phyloP scores from a whole-genome alignment of 2,797 vertebrate genomes.

The Tragelaphus eurycerus region DNA sequence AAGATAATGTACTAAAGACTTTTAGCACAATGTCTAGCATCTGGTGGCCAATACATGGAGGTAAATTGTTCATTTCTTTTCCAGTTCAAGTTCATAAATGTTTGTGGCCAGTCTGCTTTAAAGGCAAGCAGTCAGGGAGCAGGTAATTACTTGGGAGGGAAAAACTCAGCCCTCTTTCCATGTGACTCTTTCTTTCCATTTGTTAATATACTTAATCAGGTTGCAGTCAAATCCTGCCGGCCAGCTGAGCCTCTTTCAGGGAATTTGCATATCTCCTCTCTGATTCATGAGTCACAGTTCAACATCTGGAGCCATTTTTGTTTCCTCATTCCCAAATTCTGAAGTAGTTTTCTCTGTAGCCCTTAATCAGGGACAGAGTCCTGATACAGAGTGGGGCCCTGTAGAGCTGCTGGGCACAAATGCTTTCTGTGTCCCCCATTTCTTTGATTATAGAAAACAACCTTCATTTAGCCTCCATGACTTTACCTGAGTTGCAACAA shows the following conservation, averaged over 20 bases:
- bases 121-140: neutral
- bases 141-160: neutral
- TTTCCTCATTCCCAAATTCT: neutral
- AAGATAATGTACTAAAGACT: neutral
- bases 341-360: neutral
- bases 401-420: neutral
- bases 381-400: neutral
- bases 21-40: neutral
- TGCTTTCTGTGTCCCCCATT: neutral
- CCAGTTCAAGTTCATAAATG: neutral
- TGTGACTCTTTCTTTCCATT: neutral
- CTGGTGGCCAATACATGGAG: neutral
- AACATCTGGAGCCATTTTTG: neutral
- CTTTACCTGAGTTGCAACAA: neutral
- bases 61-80: neutral
- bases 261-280: neutral
- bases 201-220: neutral
- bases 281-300: neutral
- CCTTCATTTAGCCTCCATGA: neutral
- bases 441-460: neutral
- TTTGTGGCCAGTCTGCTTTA: neutral
- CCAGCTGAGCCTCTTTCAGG: neutral
- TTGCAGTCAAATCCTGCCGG: neutral
- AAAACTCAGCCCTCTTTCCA: neutral
- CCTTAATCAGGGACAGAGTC: neutral